Conservation (phyloP, 2,888 invertebrate species). For the Malthinus flaveolus region DNA sequence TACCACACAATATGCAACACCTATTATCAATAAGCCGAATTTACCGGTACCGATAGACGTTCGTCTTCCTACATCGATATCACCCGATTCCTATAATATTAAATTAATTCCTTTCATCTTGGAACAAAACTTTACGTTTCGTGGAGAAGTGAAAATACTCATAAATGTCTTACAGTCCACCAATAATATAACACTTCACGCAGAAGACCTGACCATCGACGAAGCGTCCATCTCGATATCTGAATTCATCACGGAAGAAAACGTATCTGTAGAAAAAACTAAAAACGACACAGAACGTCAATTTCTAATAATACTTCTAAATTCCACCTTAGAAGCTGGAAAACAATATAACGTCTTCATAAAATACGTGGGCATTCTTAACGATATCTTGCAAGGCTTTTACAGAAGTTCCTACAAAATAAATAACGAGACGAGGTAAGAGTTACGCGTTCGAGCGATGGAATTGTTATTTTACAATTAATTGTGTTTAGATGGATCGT, state of each 20-base stretch:
- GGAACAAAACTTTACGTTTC: constrained; percentile 78
- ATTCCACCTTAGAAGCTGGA: constrained; percentile 61
- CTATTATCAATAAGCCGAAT: constrained; percentile 10
- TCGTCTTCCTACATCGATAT: constrained; percentile 68
- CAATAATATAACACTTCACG: constrained; percentile 74
- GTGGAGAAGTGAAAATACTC: constrained; percentile 68
- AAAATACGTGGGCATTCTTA: constrained; percentile 71
- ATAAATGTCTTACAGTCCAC: constrained; percentile 65
- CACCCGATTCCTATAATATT: constrained; percentile 71
- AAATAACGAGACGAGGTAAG: constrained; percentile 69
- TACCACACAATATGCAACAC: constrained; percentile 50
- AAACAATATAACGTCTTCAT: constrained; percentile 69
- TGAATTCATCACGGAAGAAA: constrained; percentile 13
- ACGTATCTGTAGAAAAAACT: constrained; percentile 32
- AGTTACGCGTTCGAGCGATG: not conserved
- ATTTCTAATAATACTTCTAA: constrained; percentile 70
- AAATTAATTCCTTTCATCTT: constrained; percentile 72
- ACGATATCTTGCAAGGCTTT: constrained; percentile 78
- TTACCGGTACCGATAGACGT: constrained; percentile 55
- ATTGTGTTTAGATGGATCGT: constrained; percentile 71
- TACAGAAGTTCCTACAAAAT: constrained; percentile 79
- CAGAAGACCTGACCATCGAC: constrained; percentile 68
- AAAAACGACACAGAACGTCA: constrained; percentile 65
- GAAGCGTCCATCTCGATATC: constrained; percentile 43
- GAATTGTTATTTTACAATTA: not conserved